phyloP scores from a whole-genome alignment of 2,888 invertebrate genomes.

The Drosophila macrospina region DNA sequence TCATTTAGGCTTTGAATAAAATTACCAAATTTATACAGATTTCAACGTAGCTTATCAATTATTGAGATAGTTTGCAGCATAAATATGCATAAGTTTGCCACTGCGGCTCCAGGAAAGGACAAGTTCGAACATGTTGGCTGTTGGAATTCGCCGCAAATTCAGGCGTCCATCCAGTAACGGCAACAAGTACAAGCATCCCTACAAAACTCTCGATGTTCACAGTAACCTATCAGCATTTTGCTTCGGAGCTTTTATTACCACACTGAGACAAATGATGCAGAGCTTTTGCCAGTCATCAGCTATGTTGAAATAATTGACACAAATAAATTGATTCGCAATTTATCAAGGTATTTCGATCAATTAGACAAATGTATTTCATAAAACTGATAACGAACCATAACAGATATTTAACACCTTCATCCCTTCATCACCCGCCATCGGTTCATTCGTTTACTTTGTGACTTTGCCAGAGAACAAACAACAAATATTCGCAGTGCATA shows the following conservation, averaged over 20 bases:
- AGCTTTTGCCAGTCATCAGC: no score
- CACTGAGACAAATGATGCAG: constrained; percentile 22
- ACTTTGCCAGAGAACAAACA: no score
- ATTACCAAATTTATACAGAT: background rate
- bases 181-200: constrained; percentile 73
- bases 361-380: no score
- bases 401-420: no score
- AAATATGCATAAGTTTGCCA: background rate
- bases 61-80: no score
- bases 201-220: constrained; percentile 27
- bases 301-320: no score
- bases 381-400: no score
- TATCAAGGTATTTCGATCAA: no score
- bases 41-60: background rate
- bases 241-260: constrained; percentile 35
- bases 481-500: constrained; percentile 42
- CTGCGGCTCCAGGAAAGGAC: background rate
- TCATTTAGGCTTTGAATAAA: background rate
- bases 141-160: constrained; percentile 70
- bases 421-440: background rate
- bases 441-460: background rate
- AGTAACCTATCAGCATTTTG: constrained; percentile 59
- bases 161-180: constrained; percentile 52
- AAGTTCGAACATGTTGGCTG: constrained; percentile 73
- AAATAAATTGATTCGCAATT: no score